Base-by-base conservation (phyloP, 2,113 vertebrate species). In the Colius striatus region DNA sequence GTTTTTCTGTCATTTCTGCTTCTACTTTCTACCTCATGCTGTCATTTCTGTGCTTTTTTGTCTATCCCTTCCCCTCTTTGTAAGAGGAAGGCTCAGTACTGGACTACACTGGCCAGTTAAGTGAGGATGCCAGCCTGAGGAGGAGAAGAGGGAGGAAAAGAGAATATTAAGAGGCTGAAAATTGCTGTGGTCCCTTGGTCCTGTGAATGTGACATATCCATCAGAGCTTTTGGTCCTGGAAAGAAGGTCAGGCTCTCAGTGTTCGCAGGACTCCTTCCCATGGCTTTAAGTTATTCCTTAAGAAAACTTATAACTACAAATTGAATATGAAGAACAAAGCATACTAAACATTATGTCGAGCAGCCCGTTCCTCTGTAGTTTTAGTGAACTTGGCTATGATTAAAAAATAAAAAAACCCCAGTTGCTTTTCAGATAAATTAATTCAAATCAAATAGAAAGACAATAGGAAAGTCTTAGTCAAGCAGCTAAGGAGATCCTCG, bases 111-210 rank as follows among this genome's bases (percentile, higher is more conserved):
- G 84, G 17, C 27, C 27, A 30, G 38, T 11, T 29, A 60, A 20
- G 10, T 53, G 36, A 54, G 29, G 26, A 23, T 66, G 47, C 11
- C n/a, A 72, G 54, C 54, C 58, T 61, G 16, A 21, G 61, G 10
- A 63, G 63, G 25, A 41, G 30, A 41, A 68, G 54, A 21, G 11
- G 5, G 34, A 61, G n/a, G 36, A 74, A 85, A 85, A 79, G 38
- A 23, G 23, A 21, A 8, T 41, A 30, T 50, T 62, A 20, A 82
- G 41, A n/a, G 9, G 11, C 27, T 4, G 2, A 38, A 50, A 89
- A 45, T 14, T 2, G 2, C 58, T 68, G 20, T 16, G 32, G 11
- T 23, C 23, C 16, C 41, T 79, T 0, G 0, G 36, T 45, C 21
- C 54, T 72, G 18, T 68, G 38, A 88, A 26, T 30, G 38, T 67